Evolutionary conservation across 2,888 invertebrate species (phyloP).

Genomic region (Molorchus minor): DNA sequence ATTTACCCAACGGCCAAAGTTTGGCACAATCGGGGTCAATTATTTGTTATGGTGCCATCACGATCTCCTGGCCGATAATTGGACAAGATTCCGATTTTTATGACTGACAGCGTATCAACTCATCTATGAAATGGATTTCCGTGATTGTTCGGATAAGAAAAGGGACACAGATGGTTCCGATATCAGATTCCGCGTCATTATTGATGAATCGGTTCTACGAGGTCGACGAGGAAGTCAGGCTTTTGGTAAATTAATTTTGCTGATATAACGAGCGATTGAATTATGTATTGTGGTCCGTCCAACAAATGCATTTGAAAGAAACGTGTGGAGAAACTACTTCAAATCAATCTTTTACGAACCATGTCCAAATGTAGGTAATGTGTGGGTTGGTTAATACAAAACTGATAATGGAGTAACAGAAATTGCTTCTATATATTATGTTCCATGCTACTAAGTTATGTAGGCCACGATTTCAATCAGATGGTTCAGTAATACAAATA

Average conservation of each 20-base stretch:
- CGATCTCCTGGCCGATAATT: constrained; percentile 35
- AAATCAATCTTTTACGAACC: no score
- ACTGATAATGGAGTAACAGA: no score
- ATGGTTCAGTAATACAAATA: no score
- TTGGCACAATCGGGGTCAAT: constrained; percentile 40
- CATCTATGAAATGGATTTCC: constrained; percentile 1
- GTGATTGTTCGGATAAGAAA: not conserved
- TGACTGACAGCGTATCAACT: not conserved
- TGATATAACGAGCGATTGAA: no score
- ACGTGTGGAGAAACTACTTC: no score
- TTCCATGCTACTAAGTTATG: no score
- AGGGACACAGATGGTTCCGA: not conserved
- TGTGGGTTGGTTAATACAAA: no score
- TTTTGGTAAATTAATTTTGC: not conserved
- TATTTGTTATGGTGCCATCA: constrained; percentile 35
- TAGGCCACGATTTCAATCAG: no score
- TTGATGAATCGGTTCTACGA: not conserved
- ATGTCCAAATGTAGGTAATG: no score
- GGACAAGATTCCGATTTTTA: constrained; percentile 28
- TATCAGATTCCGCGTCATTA: not conserved
- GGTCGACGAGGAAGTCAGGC: not conserved
- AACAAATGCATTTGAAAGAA: no score
- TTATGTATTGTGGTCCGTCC: no score
- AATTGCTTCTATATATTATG: no score
- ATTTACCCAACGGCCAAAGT: constrained; percentile 10